Percentiles rank a stretch among this genome's conserved stretches.
Evolutionary conservation across 2,888 invertebrate species (phyloP).

Genomic region (Chalcosyrphus nemorum): DNA sequence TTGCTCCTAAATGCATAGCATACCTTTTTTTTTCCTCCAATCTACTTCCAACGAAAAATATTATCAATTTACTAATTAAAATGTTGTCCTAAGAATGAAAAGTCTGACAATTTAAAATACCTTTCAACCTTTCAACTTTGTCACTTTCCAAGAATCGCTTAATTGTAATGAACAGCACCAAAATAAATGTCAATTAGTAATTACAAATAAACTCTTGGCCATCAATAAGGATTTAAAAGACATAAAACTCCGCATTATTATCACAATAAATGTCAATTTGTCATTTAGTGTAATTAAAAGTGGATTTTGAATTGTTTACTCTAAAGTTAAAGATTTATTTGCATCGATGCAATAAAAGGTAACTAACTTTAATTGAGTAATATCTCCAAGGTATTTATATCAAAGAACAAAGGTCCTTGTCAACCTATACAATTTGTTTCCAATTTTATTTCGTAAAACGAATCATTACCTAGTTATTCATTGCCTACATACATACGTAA

Average conservation of each 20-base stretch:
- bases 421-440: no score
- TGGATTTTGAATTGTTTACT: not conserved
- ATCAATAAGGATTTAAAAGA: not conserved
- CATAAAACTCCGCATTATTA: not conserved
- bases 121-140: no score
- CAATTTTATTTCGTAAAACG: not conserved
- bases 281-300: not conserved
- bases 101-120: no score
- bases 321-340: not conserved
- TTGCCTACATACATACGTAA: not conserved
- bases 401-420: no score
- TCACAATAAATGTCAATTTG: not conserved
- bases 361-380: not conserved
- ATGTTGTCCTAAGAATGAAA: no score
- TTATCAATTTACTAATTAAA: no score
- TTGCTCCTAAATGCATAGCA: no score
- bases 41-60: no score
- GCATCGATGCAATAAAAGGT: not conserved
- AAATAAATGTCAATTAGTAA: not conserved
- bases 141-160: not conserved
- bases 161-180: not conserved
- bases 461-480: not conserved
- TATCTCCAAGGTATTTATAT: no score
- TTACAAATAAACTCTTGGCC: not conserved
- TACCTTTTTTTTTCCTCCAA: no score